Evolutionary conservation across 2,888 invertebrate species (phyloP).

Genomic region (Cephus pulcher): DNA sequence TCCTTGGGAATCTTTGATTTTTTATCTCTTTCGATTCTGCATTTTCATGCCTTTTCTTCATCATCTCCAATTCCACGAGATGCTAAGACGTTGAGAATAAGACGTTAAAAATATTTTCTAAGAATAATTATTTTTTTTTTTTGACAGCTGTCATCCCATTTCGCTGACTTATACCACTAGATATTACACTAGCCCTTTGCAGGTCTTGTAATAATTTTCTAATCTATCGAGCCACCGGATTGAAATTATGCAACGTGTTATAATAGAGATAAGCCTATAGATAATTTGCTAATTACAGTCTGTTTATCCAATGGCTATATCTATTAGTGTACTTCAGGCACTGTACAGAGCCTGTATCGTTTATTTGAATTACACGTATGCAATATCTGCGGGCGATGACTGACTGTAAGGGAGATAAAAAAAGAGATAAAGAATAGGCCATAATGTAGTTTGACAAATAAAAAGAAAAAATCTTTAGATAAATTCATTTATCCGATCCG

Average conservation of each 20-base stretch:
- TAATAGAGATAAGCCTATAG: not conserved
- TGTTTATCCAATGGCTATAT: not conserved
- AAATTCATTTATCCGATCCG: slow-evolving; percentile 9
- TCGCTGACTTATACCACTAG: not conserved
- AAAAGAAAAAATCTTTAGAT: slow-evolving; percentile 8
- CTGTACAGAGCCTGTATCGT: not conserved
- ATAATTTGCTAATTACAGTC: not conserved
- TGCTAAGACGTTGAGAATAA: not conserved
- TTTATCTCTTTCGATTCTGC: not conserved
- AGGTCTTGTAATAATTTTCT: not conserved
- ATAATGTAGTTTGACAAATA: not conserved
- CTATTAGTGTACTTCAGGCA: not conserved
- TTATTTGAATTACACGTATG: not conserved
- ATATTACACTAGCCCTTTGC: not conserved
- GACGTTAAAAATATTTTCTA: not conserved
- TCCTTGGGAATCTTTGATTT: not conserved
- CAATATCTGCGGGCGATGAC: not conserved
- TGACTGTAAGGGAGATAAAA: not conserved
- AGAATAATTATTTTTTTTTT: not conserved
- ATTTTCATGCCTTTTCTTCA: not conserved
- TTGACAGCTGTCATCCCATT: not conserved
- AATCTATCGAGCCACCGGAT: no score
- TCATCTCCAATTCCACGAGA: not conserved
- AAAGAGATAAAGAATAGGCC: not conserved
- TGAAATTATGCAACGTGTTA: no score